Evolutionary conservation across 2,113 vertebrate species (phyloP).

Genomic region (Ceyx cyanopectus): DNA sequence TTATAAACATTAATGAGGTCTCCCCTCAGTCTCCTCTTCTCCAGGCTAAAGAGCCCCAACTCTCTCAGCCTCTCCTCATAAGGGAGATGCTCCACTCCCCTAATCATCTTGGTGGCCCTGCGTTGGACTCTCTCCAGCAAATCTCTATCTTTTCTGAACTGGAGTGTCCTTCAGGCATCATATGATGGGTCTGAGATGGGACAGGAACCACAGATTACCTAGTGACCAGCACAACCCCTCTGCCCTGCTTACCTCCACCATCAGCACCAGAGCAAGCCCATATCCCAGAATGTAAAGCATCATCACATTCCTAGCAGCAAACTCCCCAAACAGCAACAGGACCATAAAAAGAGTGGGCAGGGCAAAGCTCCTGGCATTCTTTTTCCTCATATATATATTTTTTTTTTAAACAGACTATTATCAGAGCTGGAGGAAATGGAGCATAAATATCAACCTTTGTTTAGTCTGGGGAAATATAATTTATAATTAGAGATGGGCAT

Average conservation of each 20-base stretch:
- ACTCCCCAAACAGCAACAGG: neutral
- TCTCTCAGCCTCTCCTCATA: too few species aligned
- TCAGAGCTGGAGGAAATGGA: neutral
- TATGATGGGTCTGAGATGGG: neutral
- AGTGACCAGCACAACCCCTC: neutral
- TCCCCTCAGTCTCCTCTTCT: too few species aligned
- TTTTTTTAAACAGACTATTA: neutral
- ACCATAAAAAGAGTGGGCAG: neutral
- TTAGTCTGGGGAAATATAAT: slow-evolving; percentile 55
- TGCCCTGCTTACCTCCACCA: neutral
- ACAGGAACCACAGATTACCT: neutral
- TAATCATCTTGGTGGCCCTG: too few species aligned
- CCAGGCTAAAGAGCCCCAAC: too few species aligned
- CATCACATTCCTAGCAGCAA: fast-evolving
- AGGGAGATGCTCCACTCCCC: too few species aligned
- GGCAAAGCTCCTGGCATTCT: neutral
- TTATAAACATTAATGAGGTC: too few species aligned
- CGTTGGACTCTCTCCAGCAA: too few species aligned
- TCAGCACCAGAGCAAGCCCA: neutral
- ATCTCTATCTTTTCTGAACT: too few species aligned
- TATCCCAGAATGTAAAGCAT: neutral
- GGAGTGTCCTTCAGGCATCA: too few species aligned
- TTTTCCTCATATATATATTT: neutral
- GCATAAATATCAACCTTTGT: slow-evolving; percentile 55
- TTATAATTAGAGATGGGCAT: slow-evolving; percentile 62